Percentiles rank a stretch among this genome's conserved stretches.
phyloP scores from a whole-genome alignment of 2,888 invertebrate species.

The Acleris sparsana region DNA sequence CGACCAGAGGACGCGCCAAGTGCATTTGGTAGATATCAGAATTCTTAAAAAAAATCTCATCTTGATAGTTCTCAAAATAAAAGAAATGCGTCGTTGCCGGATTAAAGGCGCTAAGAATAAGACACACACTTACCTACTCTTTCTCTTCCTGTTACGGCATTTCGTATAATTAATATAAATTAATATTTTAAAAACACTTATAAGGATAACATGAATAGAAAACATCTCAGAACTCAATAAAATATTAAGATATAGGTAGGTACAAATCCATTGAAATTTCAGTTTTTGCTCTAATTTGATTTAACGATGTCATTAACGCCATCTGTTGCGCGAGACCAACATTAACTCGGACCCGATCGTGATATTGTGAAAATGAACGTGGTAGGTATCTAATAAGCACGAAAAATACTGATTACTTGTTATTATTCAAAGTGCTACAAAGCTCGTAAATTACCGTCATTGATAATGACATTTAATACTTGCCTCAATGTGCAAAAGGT shows the following conservation, averaged over 20 bases:
- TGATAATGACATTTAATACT: conserved; percentile 30
- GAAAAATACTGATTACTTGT: neutral
- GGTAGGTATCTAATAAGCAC: neutral
- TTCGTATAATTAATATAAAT: too few relatives aligned
- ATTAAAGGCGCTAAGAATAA: neutral
- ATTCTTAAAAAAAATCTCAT: conserved; percentile 14
- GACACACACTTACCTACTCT: neutral
- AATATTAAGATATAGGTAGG: neutral
- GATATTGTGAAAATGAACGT: neutral
- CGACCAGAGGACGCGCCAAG: conserved; percentile 48
- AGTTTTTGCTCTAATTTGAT: conserved; percentile 32
- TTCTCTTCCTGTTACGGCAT: too few relatives aligned
- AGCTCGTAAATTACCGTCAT: conserved; percentile 18
- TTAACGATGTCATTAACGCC: conserved; percentile 41
- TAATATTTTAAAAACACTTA: too few relatives aligned
- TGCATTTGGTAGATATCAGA: conserved; percentile 35
- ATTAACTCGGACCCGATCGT: conserved; percentile 26
- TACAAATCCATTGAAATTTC: conserved; percentile 1
- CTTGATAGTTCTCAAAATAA: conserved; percentile 6
- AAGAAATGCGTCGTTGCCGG: conserved; percentile 5
- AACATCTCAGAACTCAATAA: neutral
- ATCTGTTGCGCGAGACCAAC: conserved; percentile 38
- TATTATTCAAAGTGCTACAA: conserved; percentile 4
- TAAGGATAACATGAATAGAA: neutral
- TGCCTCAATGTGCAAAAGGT: conserved; percentile 44